These are phyloP conservation scores for Hyaena hyaena DNA, from an alignment of 2,113 vertebrate genomes.

Conservation along the genomic window DNA sequence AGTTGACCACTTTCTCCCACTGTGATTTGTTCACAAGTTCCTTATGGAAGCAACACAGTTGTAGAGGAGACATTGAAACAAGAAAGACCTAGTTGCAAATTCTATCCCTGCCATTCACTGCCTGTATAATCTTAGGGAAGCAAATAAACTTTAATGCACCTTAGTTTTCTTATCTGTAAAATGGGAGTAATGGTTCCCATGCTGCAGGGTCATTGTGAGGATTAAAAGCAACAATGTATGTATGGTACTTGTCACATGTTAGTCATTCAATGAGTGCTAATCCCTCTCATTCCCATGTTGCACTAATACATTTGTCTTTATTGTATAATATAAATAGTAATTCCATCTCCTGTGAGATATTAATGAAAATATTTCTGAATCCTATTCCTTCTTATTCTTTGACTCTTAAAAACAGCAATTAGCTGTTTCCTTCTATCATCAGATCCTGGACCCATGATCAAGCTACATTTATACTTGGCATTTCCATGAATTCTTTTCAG, in stretches of 20 bases:
- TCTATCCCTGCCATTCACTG: neutral
- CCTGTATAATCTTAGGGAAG: neutral
- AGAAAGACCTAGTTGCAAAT: neutral
- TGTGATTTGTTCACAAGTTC: neutral
- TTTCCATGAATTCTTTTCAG: neutral
- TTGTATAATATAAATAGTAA: neutral
- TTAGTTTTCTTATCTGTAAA: slow-evolving; percentile 8
- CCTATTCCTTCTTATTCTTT: neutral
- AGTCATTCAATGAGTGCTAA: neutral
- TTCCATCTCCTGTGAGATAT: neutral
- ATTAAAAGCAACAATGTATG: neutral
- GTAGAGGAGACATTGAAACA: neutral
- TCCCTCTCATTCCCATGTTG: neutral
- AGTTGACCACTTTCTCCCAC: neutral
- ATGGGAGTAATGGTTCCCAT: neutral
- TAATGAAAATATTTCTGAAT: slow-evolving; percentile 14
- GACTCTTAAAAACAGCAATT: neutral
- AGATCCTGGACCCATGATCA: neutral
- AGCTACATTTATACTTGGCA: neutral
- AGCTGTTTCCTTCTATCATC: neutral
- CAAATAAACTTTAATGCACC: neutral
- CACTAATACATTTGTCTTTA: neutral
- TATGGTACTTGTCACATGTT: neutral
- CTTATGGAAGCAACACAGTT: neutral
- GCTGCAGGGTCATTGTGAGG: neutral